Percentiles rank a stretch among this genome's conserved stretches.
Evolutionary conservation across 2,888 invertebrate species (phyloP).

Genomic region (Hydroisotoma schaefferi): DNA sequence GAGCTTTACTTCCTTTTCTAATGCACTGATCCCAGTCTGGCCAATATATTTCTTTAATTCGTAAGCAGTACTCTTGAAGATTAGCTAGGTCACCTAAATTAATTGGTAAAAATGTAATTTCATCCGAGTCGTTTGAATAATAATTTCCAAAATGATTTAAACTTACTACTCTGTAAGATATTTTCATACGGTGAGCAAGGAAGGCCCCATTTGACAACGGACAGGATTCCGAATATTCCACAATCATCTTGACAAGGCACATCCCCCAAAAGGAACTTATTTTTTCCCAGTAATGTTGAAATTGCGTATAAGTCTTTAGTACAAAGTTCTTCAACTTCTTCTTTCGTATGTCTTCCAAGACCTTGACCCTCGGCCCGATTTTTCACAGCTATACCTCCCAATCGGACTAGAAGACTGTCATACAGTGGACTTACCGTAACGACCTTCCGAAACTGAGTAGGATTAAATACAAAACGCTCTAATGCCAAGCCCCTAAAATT

Average conservation of each 20-base stretch:
- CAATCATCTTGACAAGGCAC: slow-evolving; percentile 50
- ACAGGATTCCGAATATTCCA: slow-evolving; percentile 52
- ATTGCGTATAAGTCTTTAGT: slow-evolving; percentile 32
- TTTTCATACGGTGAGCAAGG: slow-evolving; percentile 45
- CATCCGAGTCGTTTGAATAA: not conserved
- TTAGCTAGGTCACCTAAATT: slow-evolving; percentile 35
- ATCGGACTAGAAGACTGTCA: slow-evolving; percentile 11
- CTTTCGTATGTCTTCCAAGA: slow-evolving; percentile 36
- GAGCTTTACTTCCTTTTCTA: too few species aligned
- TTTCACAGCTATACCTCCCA: slow-evolving; percentile 8
- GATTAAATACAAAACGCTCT: slow-evolving; percentile 28
- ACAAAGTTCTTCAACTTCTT: slow-evolving; percentile 38
- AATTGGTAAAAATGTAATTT: not conserved
- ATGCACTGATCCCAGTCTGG: slow-evolving; percentile 40
- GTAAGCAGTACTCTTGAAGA: slow-evolving; percentile 33
- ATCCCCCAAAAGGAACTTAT: slow-evolving; percentile 43
- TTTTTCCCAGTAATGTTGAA: slow-evolving; percentile 36
- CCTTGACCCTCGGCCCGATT: slow-evolving; percentile 36
- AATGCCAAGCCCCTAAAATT: slow-evolving; percentile 30
- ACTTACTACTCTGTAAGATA: not conserved
- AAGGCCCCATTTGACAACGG: slow-evolving; percentile 50
- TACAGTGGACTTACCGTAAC: slow-evolving; percentile 16
- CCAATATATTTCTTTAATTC: slow-evolving; percentile 40
- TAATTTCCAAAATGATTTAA: not conserved
- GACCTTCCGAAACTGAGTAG: slow-evolving; percentile 24